Evolutionary conservation across 1,140 invertebrate species (phyloP).

Genomic region (Drosophila nasuta): DNA sequence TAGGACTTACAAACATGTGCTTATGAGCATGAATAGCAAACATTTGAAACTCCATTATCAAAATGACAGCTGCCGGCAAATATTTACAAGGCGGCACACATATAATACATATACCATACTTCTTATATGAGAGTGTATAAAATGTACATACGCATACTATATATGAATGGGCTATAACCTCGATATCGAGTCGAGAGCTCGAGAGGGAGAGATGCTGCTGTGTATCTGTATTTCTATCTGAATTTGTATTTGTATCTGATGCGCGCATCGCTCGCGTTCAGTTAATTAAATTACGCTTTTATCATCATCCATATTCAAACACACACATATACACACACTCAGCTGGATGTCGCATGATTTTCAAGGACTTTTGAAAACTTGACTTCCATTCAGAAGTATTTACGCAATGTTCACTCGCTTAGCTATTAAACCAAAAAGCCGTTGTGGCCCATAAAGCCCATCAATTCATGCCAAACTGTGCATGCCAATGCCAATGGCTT

Average conservation of each 20-base stretch:
- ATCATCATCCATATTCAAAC: constrained; percentile 21
- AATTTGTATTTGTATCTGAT: constrained; percentile 34
- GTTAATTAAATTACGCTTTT: constrained; percentile 63
- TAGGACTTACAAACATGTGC: constrained; percentile 46
- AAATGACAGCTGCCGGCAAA: constrained; percentile 66
- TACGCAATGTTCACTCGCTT: constrained; percentile 48
- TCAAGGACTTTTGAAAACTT: constrained; percentile 43
- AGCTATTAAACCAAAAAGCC: constrained; percentile 45
- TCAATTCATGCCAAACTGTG: constrained; percentile 37
- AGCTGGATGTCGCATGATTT: constrained; percentile 10
- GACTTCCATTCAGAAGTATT: constrained; percentile 38
- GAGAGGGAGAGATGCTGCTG: not conserved
- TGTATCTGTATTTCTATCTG: constrained; percentile 26
- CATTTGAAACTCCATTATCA: constrained; percentile 68
- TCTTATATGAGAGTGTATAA: constrained; percentile 15
- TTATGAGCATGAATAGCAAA: constrained; percentile 60
- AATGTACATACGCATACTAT: constrained; percentile 11
- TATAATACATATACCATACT: constrained; percentile 26
- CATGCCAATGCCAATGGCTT: constrained; percentile 24
- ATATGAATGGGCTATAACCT: constrained; percentile 12
- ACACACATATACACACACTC: not conserved
- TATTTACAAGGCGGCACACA: constrained; percentile 53
- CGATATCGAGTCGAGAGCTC: constrained; percentile 25
- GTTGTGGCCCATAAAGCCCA: constrained; percentile 46
- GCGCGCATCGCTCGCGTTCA: constrained; percentile 34